Base-by-base conservation (phyloP, 30 jellyfish, hydroid and myxozoan species). In the Rhopilema esculentum region DNA sequence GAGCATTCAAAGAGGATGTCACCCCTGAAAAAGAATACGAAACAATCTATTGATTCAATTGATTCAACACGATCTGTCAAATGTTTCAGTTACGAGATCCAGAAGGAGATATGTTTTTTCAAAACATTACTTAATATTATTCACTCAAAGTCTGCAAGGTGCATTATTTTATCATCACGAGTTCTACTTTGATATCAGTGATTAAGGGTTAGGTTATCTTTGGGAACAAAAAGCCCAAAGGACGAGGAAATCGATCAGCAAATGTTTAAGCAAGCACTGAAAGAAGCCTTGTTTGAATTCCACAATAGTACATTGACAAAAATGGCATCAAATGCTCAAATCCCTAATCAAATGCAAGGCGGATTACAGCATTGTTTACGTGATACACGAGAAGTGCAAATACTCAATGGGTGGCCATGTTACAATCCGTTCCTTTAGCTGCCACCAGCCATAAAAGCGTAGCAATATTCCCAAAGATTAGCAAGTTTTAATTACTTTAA, bases 1-100 rank as follows among this genome's bases (percentile, higher is more conserved):
- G 72, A 32, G 90, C 84, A 21, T 80, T 69, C 62, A 80, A 28
- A 26, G 71, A 80, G 22, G 90, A 83, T 57, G 25, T 51, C 18
- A 80, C 82, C 90, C 90, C 90, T 80, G 71, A 2, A 30, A 64
- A 67, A 64, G 17, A 32, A n/a, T 21, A 32, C 66, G 49, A 27
- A 16, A 75, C 4, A 75, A 30, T 4, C 29, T 6, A 40, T 40
- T 6, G 57, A 40, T 40, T 12, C 6, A 12, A 40, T 40, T 40
- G 12, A n/a, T n/a, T n/a, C n/a, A n/a, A n/a, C n/a, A n/a, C n/a
- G n/a, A n/a, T n/a, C n/a, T n/a, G n/a, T n/a, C n/a, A n/a, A n/a
- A n/a, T n/a, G n/a, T n/a, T n/a, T n/a, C n/a, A n/a, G n/a, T n/a
- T n/a, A n/a, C n/a, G n/a, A n/a, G n/a, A n/a, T n/a, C n/a, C n/a